These are phyloP conservation scores for Anthophora plumipes DNA, from an alignment of 2,888 invertebrate species.

Conservation along the genomic window DNA sequence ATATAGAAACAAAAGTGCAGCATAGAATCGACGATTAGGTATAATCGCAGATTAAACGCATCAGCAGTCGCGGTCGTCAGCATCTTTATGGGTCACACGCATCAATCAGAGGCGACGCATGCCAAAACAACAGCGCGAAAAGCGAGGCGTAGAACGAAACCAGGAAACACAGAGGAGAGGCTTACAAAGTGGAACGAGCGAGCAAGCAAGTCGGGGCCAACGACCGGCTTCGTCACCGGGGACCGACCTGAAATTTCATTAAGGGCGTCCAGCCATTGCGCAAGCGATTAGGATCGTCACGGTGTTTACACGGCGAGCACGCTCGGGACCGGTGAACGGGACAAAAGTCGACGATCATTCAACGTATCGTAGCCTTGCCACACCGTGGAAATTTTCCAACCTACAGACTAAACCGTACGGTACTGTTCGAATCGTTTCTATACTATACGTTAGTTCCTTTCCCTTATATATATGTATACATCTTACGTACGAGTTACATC, in stretches of 20 bases:
- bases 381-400: constrained; percentile 33
- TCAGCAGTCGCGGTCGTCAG: neutral
- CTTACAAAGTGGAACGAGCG: constrained; percentile 58
- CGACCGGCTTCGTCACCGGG: constrained; percentile 69
- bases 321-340: constrained; percentile 24
- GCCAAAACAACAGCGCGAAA: constrained; percentile 48
- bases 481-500: neutral
- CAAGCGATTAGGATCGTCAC: constrained; percentile 61
- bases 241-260: constrained; percentile 76
- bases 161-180: constrained; percentile 35
- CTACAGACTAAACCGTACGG: neutral
- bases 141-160: constrained; percentile 45
- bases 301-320: constrained; percentile 43
- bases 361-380: neutral
- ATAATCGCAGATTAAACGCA: constrained; percentile 32
- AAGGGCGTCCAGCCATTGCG: constrained; percentile 70
- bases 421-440: neutral
- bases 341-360: constrained; percentile 22
- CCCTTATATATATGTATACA: no score
- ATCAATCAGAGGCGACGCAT: constrained; percentile 29
- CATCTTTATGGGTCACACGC: constrained; percentile 45
- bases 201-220: constrained; percentile 74
- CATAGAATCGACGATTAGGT: neutral
- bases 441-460: neutral
- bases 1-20: no score